Evolutionary conservation across 2,797 vertebrate species (phyloP).

Genomic region (Pelochelys cantorii): DNA sequence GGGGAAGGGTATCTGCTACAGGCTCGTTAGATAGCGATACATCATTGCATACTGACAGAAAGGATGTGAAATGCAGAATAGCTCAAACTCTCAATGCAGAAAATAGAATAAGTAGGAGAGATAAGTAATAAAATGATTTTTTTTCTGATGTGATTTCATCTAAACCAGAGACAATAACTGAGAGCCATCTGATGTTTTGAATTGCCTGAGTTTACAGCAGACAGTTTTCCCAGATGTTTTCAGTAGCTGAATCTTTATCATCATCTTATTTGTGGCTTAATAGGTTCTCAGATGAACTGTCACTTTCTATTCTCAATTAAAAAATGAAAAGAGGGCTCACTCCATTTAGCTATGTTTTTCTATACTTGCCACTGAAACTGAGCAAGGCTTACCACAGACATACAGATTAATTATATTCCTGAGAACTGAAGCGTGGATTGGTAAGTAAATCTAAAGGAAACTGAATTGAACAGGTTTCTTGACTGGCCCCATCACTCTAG

Average conservation of each 20-base stretch:
- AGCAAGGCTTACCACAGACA: background rate
- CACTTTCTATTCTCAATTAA: slow-evolving; percentile 64
- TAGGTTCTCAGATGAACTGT: slow-evolving; percentile 48
- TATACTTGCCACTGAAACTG: slow-evolving; percentile 18
- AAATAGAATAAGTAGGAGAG: background rate
- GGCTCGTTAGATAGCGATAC: background rate
- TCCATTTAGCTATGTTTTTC: slow-evolving; percentile 6
- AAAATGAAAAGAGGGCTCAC: slow-evolving; percentile 35
- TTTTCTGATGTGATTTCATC: background rate
- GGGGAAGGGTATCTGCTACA: too few species aligned
- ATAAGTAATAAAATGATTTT: background rate
- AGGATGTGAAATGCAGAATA: background rate
- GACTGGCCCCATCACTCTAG: background rate
- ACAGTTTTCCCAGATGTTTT: slow-evolving; percentile 20
- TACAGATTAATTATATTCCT: slow-evolving; percentile 33
- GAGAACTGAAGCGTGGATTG: slow-evolving; percentile 28
- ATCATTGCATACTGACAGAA: background rate
- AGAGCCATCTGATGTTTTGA: background rate
- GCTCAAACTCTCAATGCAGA: background rate
- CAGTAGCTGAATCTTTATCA: background rate
- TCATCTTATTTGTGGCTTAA: slow-evolving; percentile 27
- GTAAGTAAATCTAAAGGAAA: slow-evolving; percentile 18
- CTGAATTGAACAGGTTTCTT: background rate
- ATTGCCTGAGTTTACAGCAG: background rate
- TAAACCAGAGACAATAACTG: background rate